phyloP scores from a whole-genome alignment of 2,113 vertebrate genomes.

The Eulacestoma nigropectus region DNA sequence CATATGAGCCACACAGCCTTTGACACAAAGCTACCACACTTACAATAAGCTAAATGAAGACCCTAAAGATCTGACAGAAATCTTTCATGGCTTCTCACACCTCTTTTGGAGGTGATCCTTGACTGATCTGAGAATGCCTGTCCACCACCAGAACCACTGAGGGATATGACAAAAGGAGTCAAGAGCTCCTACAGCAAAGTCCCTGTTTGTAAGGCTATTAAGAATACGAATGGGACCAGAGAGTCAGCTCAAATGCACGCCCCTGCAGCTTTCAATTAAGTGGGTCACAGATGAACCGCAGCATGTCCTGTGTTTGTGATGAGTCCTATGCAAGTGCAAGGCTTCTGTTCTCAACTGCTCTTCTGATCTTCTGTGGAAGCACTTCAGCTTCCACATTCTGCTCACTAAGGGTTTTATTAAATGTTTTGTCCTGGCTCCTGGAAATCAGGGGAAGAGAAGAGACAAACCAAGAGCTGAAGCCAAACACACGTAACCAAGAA shows the following conservation, averaged over 20 bases:
- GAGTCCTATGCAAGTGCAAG: not conserved
- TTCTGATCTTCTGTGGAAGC: not conserved
- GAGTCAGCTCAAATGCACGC: not conserved
- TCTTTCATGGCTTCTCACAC: not conserved
- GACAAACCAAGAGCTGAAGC: not conserved
- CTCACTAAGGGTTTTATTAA: not conserved
- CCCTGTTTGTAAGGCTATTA: not conserved
- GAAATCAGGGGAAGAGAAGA: not conserved
- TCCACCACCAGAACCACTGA: not conserved
- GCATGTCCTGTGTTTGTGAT: not conserved
- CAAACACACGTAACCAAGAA: not conserved
- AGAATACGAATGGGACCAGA: not conserved
- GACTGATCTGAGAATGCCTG: not conserved
- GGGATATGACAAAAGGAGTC: not conserved
- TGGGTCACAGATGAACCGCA: not conserved
- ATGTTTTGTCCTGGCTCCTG: not conserved
- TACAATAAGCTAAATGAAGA: not conserved
- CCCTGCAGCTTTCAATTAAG: not conserved
- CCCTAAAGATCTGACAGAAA: not conserved
- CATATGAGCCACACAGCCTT: rapidly evolving
- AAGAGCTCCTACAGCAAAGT: not conserved
- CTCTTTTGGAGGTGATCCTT: not conserved
- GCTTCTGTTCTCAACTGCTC: not conserved
- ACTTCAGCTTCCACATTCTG: not conserved
- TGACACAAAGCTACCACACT: not conserved